Evolutionary conservation across 1,140 invertebrate genomes (phyloP), one percentile per base, ranked within the genome.

Genomic region (Alviniconcha marisindica): DNA sequence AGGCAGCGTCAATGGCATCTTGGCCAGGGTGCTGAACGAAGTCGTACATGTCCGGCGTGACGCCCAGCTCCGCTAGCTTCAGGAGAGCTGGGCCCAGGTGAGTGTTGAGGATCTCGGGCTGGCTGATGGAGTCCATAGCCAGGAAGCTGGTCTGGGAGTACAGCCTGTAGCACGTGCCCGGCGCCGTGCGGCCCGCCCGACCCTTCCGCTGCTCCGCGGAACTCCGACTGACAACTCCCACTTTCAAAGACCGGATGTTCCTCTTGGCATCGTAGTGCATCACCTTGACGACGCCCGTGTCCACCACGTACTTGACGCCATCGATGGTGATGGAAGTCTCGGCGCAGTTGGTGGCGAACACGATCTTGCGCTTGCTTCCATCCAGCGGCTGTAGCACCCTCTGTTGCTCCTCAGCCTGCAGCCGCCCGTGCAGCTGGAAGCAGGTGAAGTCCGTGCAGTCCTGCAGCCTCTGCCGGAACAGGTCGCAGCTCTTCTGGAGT

Each of bases 371-470:
- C 78, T 83, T 87, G 28, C 86, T 85, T 56, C 24, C 33, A 31
- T 85, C 82, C 7, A 81, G 56, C 44, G 66, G 63, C 31, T 88
- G 73, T 78, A 92, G 91, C 0, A 92, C 90, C 21, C 85, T 60
- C 90, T 99, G 98, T 90, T 99, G 99, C 63, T 99, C 94, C 92
- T 98, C 98, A 0, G 98, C 97, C 2, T 98, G 98, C 54, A 99
- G 93, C 0, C 97, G 99, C 0, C 98, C 99, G 94, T 99, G 99
- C 2, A 99, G 92, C 1, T 97, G 98, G 93, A 91, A 84, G 83
- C 88, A 89, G 28, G 82, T 40, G 31, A 82, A 84, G 77, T 86
- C 69, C 40, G 54, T 40, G 0, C 69, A 18, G n/a, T 44, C 42
- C 24, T 15, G 4, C n/a, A 85, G 33, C 14, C 42, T 73, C 54